Conservation (phyloP, 2,797 vertebrate species). For the Dermochelys coriacea region DNA sequence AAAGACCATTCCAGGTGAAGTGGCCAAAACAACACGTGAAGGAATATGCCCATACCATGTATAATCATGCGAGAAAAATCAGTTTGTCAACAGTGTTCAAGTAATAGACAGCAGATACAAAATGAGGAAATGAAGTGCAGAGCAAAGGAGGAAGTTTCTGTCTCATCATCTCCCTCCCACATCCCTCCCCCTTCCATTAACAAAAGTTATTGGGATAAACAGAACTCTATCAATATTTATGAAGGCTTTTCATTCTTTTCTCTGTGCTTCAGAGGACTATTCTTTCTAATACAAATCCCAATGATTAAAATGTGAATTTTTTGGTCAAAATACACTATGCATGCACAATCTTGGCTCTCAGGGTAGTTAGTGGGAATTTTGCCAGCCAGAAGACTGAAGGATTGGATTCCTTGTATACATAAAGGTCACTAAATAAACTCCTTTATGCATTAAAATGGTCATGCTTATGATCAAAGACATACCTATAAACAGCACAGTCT, state of each 20-base stretch:
- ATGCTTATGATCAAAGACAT: constrained; percentile 67
- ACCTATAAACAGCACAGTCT: constrained; percentile 62
- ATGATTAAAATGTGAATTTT: neutral
- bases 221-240: constrained; percentile 54
- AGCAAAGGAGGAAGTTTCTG: constrained; percentile 19
- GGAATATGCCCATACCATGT: constrained; percentile 14
- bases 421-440: neutral
- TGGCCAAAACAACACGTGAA: neutral
- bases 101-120: constrained; percentile 24
- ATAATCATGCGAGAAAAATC: constrained; percentile 1
- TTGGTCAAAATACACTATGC: neutral
- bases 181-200: neutral
- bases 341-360: constrained; percentile 6
- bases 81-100: neutral
- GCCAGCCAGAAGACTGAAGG: constrained; percentile 54
- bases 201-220: constrained; percentile 57
- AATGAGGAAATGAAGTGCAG: constrained; percentile 50
- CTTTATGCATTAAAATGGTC: neutral
- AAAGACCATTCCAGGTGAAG: neutral
- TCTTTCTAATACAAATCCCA: constrained; percentile 52
- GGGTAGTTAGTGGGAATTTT: constrained; percentile 46
- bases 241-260: constrained; percentile 40
- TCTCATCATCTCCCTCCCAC: constrained; percentile 34
- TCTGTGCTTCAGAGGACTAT: constrained; percentile 65
- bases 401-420: neutral